Evolutionary conservation across 2,888 invertebrate genomes (phyloP), one percentile per base, ranked within the genome.

Genomic region (Nesidiocoris tenuis): DNA sequence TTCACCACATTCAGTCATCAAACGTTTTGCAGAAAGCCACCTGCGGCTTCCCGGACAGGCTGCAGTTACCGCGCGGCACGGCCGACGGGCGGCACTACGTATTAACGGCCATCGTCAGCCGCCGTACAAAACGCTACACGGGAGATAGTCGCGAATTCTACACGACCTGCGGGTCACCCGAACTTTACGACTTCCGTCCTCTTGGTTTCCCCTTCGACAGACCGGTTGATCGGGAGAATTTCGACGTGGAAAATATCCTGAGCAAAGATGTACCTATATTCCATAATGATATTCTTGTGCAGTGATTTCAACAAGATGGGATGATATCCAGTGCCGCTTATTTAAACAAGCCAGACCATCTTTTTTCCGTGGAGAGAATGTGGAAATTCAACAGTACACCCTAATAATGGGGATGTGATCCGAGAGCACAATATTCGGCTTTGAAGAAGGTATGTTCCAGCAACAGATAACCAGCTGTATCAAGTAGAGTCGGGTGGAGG

Each of bases 181-280:
- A 74, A 77, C 82, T 83, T 79, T 83, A 84, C 71, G 91, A 92
- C 82, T 86, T 85, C 79, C 86, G 87, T 82, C 87, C 91, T 61
- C 85, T 89, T 81, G 91, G 90, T 72, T 93, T 88, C 86, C 93
- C 93, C 77, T 87, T 93, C 82, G 91, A 93, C 82, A 89, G 90
- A 80, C 84, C 85, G 19, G 85, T 87, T 61, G 86, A 86, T 80
- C 88, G 89, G 18, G 87, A 90, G 56, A 22, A 61, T 17, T 91
- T 92, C 84, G 88, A 84, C 64, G 85, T 87, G 75, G 86, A 87
- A 22, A 89, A 90, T 83, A 87, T 88, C 85, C 87, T 82, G 85
- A 86, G 87, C 82, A 85, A 87, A 83, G 88, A 89, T 80, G 86
- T 88, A 2, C 77, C 81, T 63, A 85, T 89, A 80, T 90, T 87